Conservation (phyloP, 2,888 invertebrate species). For the Nephrocerus scutellatus region DNA sequence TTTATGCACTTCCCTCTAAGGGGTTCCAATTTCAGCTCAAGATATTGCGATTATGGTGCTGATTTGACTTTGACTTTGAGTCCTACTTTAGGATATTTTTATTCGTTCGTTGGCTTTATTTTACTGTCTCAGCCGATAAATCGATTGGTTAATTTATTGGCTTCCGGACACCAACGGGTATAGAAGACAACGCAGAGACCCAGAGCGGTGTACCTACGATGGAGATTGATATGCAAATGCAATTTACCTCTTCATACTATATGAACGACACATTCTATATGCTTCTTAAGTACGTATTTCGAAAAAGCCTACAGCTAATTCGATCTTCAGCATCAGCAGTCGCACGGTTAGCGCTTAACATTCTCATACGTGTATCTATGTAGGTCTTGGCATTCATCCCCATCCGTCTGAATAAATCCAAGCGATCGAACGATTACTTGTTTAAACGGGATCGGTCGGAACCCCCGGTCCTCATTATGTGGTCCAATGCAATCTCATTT, state of each 20-base stretch:
- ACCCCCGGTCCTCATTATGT: slow-evolving; percentile 25
- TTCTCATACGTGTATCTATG: slow-evolving; percentile 2
- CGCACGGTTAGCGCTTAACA: slow-evolving; percentile 1
- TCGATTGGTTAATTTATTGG: slow-evolving; percentile 47
- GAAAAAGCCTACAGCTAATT: too few relatives aligned
- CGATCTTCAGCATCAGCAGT: slow-evolving; percentile 5
- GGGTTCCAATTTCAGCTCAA: slow-evolving; percentile 10
- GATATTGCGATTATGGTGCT: slow-evolving; percentile 1
- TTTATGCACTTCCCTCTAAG: slow-evolving; percentile 34
- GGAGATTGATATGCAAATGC: slow-evolving; percentile 40
- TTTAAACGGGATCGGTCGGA: slow-evolving; percentile 24
- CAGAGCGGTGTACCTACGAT: slow-evolving; percentile 1
- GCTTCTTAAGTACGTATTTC: too few relatives aligned
- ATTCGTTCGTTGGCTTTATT: slow-evolving; percentile 18
- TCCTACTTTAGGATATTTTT: slow-evolving; percentile 1
- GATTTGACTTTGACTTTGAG: slow-evolving; percentile 2
- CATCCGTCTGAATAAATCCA: slow-evolving; percentile 2
- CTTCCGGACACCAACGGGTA: slow-evolving; percentile 38
- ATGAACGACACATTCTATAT: too few relatives aligned
- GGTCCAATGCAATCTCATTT: slow-evolving; percentile 24
- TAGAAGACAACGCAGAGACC: slow-evolving; percentile 21
- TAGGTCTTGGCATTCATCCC: slow-evolving; percentile 9
- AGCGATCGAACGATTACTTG: too few relatives aligned
- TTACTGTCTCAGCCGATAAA: slow-evolving; percentile 27
- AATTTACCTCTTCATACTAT: slow-evolving; percentile 29